Conservation (phyloP, 2,888 invertebrate species). For the Ctenicera cuprea region DNA sequence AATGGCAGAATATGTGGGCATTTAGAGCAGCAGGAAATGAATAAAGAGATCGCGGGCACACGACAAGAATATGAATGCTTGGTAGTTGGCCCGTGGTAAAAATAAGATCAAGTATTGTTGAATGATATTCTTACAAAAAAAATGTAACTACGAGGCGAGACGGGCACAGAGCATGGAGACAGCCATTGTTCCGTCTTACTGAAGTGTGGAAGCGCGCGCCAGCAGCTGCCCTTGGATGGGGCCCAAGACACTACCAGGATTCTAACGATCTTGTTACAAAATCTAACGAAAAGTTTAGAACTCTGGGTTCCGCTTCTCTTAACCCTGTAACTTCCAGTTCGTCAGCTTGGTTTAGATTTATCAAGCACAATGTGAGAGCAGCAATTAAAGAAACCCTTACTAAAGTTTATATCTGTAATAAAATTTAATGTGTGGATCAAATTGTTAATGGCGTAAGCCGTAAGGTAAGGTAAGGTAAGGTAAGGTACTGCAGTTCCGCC, state of each 20-base stretch:
- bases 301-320: not conserved
- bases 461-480: conserved; percentile 28
- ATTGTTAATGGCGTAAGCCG: not conserved
- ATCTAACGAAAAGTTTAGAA: conserved; percentile 39
- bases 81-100: conserved; percentile 50
- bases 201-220: conserved; percentile 70
- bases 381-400: not conserved
- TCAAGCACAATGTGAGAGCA: not conserved
- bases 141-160: conserved; percentile 68
- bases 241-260: conserved; percentile 50
- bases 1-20: conserved; percentile 26
- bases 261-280: conserved; percentile 48
- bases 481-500: conserved; percentile 42
- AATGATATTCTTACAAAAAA: conserved; percentile 65
- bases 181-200: conserved; percentile 71
- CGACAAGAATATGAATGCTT: conserved; percentile 49
- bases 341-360: not conserved
- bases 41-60: conserved; percentile 43
- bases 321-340: not conserved
- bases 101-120: conserved; percentile 63
- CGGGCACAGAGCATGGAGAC: conserved; percentile 69
- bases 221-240: conserved; percentile 67
- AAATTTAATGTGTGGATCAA: conserved; percentile 4
- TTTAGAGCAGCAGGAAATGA: conserved; percentile 39
- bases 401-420: not conserved